Percentiles rank a stretch among this genome's conserved stretches.
These are phyloP conservation scores for Diorhabda carinulata DNA, from an alignment of 1,140 invertebrate species.

Conservation along the genomic window DNA sequence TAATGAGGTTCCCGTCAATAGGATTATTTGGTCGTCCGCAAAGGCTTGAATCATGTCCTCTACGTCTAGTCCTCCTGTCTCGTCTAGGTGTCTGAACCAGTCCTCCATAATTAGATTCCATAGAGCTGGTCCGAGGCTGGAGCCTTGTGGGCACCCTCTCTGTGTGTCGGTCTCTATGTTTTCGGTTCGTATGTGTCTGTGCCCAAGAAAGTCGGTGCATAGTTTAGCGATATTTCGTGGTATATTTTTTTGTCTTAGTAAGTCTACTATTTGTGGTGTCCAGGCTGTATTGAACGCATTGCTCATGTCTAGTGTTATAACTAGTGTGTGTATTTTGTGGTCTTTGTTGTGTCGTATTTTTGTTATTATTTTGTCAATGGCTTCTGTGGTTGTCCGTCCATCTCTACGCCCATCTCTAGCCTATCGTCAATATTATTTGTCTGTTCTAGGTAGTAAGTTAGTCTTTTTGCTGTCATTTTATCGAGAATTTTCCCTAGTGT, in stretches of 20 bases:
- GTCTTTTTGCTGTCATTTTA: not conserved
- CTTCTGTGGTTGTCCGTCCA: conserved; percentile 15
- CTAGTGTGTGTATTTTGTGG: conserved; percentile 6
- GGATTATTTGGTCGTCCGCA: conserved; percentile 25
- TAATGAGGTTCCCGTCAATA: conserved; percentile 20
- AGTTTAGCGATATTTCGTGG: not conserved
- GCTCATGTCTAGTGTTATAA: conserved; percentile 16
- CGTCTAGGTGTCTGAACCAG: conserved; percentile 20
- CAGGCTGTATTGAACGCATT: conserved; percentile 27
- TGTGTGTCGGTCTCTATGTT: conserved; percentile 8
- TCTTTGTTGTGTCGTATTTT: not conserved
- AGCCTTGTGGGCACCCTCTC: conserved; percentile 35
- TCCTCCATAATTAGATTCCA: conserved; percentile 31
- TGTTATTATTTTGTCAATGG: conserved; percentile 6
- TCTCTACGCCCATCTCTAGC: too few relatives aligned
- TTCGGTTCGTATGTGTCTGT: conserved; percentile 20
- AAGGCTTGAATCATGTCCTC: conserved; percentile 15
- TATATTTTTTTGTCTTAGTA: not conserved
- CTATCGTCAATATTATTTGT: not conserved
- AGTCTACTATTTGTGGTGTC: not conserved
- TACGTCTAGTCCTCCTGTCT: conserved; percentile 6
- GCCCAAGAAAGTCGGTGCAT: conserved; percentile 9
- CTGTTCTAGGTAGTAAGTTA: not conserved
- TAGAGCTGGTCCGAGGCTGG: conserved; percentile 26
- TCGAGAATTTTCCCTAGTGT: conserved; percentile 3